Evolutionary conservation across 2,113 vertebrate species (phyloP), one percentile per base, ranked within the genome.

Genomic region (Zosterops japonicus): DNA sequence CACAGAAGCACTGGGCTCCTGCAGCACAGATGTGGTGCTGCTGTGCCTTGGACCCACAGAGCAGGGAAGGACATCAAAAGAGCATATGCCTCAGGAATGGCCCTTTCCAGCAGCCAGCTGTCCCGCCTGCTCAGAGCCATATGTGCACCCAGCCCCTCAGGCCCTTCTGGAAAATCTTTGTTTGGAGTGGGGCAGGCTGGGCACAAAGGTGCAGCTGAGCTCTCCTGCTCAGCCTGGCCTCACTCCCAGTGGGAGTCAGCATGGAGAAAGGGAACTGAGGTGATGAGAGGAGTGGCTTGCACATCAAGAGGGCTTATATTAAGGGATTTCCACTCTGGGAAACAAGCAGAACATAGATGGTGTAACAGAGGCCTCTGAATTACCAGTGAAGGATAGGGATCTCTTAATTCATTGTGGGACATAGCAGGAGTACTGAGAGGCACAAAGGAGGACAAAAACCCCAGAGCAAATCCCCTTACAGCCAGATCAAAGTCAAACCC

Each of bases 181-280:
- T 75, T 70, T 33, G 67, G 20, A 57, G 8, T 2, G 14, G 23
- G 46, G 10, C 1, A 1, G 31, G 23, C 16, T 70, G 46, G 67
- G 35, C 68, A 83, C 25, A 46, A 8, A 88, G 75, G 33, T 74
- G 53, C 57, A 61, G 41, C 11, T n/a, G 39, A 39, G 39, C 25
- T 50, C 7, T 35, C n/a, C 52, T 56, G 1, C 25, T 27, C 0
- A 0, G 5, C 29, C 67, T 0, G 0, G 8, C 64, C 39, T 42
- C 5, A 0, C 41, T 25, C 23, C 27, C 57, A 5, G 14, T 0
- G 1, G 59, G 20, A 39, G 5, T 20, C 17, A 25, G 49, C 19
- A 20, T 1, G 3, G 19, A 76, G 41, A 5, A 39, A 46, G 23
- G 10, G 18, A 69, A 9, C 11, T 28, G 67, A 60, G 19, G 16